Conservation (phyloP, 2,113 vertebrate genomes). For the Zosterops hypoxanthus region DNA sequence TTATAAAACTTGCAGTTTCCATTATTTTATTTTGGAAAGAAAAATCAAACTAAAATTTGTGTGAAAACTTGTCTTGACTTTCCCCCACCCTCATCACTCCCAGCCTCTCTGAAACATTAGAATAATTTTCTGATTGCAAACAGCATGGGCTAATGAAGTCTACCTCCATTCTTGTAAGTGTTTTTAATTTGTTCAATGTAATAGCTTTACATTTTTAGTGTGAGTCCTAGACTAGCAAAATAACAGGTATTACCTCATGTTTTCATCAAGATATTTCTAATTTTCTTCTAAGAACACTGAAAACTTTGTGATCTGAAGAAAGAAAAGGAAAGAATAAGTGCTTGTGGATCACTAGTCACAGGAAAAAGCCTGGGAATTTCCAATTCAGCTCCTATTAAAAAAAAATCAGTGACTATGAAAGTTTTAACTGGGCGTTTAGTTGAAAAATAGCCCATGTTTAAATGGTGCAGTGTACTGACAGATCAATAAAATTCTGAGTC, state of each 20-base stretch:
- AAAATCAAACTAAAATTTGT: not conserved
- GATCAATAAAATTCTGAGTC: not conserved
- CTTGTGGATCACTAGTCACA: not conserved
- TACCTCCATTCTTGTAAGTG: not conserved
- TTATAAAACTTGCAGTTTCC: not conserved
- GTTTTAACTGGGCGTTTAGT: not conserved
- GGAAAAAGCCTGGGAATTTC: not conserved
- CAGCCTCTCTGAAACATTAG: not conserved
- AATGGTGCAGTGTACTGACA: not conserved
- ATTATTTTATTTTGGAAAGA: not conserved
- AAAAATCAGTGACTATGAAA: not conserved
- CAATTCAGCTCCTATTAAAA: not conserved
- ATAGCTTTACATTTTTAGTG: not conserved
- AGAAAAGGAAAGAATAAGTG: not conserved
- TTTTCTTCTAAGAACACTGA: not conserved
- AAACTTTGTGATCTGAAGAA: not conserved
- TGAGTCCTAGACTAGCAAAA: not conserved
- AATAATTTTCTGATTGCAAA: not conserved
- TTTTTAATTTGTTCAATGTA: not conserved
- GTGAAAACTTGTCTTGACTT: not conserved
- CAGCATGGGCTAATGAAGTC: not conserved
- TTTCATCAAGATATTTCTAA: not conserved
- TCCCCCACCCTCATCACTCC: too few species aligned
- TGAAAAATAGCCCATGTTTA: not conserved
- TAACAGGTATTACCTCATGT: not conserved